Base-by-base conservation (phyloP, 2,888 invertebrate genomes). In the Miltochrista miniata region DNA sequence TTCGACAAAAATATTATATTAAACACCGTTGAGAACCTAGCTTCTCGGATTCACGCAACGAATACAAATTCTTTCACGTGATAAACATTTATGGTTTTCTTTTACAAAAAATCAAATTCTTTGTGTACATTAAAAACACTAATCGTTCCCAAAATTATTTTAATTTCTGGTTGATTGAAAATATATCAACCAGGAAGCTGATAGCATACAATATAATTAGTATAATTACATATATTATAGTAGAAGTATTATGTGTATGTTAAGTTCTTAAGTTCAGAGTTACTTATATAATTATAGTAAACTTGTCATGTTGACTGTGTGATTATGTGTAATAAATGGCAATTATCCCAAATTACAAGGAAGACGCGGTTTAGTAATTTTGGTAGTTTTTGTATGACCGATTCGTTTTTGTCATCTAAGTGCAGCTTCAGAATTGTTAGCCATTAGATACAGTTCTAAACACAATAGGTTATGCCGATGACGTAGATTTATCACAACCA, bases 251-350 rank as follows among this genome's bases (percentile, higher is more conserved):
- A 41, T 64, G 51, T n/a, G 10, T 39, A 13, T 43, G 39, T 47
- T 31, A 33, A 31, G 34, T 45, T 47, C 51, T 60, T 48, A 14
- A 11, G 40, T 56, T 52, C 35, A 11, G 4, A 31, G 31, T 31
- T 7, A 61, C 66, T 57, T 56, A 38, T 51, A 41, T 62, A 55
- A 62, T 66, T 56, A 55, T 54, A 51, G 43, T n/a, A 36, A 61
- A 55, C 38, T 18, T 51, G 50, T 42, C 41, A 48, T 45, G 41
- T 45, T 42, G 48, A 45, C 41, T 59, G 15, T 31, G 44, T 54
- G 47, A 46, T 51, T 37, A 43, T 29, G 24, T 45, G 36, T 43
- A 36, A 51, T 46, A 49, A 44, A 39, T 35, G 35, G 10, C 33
- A 43, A 56, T 59, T 54, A 67, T 56, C 48, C 49, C 10, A 56